These are phyloP conservation scores for Nudaria mundana DNA, from an alignment of 2,888 invertebrate genomes.

Conservation along the genomic window DNA sequence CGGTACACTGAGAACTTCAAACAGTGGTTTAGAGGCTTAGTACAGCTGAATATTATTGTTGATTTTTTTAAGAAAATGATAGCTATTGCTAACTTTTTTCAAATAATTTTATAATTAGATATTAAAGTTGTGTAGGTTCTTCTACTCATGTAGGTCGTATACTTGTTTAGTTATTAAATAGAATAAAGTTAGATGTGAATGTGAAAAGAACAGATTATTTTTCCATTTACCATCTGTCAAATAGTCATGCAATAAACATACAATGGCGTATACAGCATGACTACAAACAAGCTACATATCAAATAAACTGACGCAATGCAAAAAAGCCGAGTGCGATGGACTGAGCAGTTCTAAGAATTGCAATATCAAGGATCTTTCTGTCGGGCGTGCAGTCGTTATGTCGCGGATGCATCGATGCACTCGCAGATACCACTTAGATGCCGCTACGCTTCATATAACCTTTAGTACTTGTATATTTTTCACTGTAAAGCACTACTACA, in stretches of 20 bases:
- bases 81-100: no score
- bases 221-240: not conserved
- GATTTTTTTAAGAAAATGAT: not conserved
- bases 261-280: constrained; percentile 3
- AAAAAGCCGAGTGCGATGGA: constrained; percentile 48
- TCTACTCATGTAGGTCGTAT: no score
- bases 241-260: constrained; percentile 5
- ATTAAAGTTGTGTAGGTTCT: not conserved
- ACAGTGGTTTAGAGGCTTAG: not conserved
- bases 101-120: no score
- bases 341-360: constrained; percentile 62
- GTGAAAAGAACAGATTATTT: no score
- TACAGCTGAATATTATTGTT: no score
- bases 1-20: not conserved
- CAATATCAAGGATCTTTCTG: constrained; percentile 65
- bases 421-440: constrained; percentile 48
- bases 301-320: constrained; percentile 36
- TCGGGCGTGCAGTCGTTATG: constrained; percentile 50
- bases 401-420: constrained; percentile 65
- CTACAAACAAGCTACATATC: constrained; percentile 8
- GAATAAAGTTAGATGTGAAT: no score
- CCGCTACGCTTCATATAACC: constrained; percentile 3
- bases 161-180: no score
- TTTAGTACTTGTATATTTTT: constrained; percentile 7
- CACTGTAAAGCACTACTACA: no score